Evolutionary conservation across 2,113 vertebrate genomes (phyloP), one percentile per base, ranked within the genome.

Genomic region (Bubo blakistoni): DNA sequence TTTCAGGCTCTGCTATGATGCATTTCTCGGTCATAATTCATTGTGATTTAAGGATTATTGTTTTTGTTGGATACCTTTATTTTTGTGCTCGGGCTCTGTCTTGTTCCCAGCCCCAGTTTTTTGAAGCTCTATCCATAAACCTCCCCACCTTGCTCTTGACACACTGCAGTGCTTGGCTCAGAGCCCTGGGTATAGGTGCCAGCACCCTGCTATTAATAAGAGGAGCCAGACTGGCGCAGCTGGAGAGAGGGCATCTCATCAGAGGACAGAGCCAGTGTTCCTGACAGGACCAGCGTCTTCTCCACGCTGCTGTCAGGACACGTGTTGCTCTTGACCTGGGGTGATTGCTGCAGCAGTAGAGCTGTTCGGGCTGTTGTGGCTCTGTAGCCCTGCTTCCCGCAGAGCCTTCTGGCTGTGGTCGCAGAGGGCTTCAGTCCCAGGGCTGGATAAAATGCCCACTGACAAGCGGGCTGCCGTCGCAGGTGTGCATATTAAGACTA

Each of bases 281-380:
- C 67, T 81, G 40, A 32, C 17, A 44, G 44, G 36, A 47, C 7
- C 14, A 58, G 42, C 2, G 0, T 46, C 52, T 90, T 63, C 42
- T 44, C 62, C 7, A 3, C 1, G 3, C 26, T 86, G 34, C 44
- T 0, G 0, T 40, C 25, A 44, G 76, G 42, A 51, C 27, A 5
- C 0, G 5, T 46, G 12, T 27, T 76, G 47, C 57, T 54, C n/a
- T 54, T 80, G 57, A 40, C 18, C 38, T 2, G 13, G 8, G 16
- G 21, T 3, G 8, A 58, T 73, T 71, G 66, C 38, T 69, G 47
- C 40, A 32, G 44, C 0, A 1, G 0, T 42, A 21, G 57, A 61
- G 26, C 32, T 55, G 19, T 52, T 86, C 0, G 2, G 54, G 29
- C 54, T 52, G 17, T 57, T 85, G 47, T 51, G 52, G 51, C 42